Evolutionary conservation across 2,888 invertebrate genomes (phyloP).

Genomic region (Agriopis leucophaearia): DNA sequence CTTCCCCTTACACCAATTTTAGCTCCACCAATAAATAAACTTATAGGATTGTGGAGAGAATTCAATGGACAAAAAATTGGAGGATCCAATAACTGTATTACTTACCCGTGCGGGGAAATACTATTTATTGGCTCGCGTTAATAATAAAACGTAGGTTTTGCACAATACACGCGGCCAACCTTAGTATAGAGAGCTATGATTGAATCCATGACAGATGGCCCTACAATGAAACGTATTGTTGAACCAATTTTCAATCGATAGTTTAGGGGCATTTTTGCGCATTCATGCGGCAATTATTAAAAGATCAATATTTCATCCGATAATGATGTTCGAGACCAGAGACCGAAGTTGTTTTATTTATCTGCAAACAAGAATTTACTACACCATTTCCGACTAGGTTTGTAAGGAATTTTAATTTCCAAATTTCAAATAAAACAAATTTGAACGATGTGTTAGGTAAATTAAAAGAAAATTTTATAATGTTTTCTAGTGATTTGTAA

Average conservation of each 20-base stretch:
- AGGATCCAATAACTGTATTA: slow-evolving; percentile 72
- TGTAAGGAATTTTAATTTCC: too few relatives aligned
- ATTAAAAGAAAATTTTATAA: too few relatives aligned
- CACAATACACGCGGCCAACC: slow-evolving; percentile 68
- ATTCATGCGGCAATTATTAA: slow-evolving; percentile 64
- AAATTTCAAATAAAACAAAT: too few relatives aligned
- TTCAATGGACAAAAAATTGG: slow-evolving; percentile 53
- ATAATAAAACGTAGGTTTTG: slow-evolving; percentile 69
- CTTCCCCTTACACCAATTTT: slow-evolving; percentile 74
- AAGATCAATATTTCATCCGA: slow-evolving; percentile 60
- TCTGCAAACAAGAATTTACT: too few relatives aligned
- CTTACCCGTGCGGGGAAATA: slow-evolving; percentile 67
- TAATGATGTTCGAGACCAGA: slow-evolving; percentile 55
- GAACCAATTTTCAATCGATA: slow-evolving; percentile 69
- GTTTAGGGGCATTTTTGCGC: slow-evolving; percentile 76
- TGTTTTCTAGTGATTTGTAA: too few relatives aligned
- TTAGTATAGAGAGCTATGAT: slow-evolving; percentile 71
- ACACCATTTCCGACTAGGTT: too few relatives aligned
- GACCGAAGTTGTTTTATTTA: too few relatives aligned
- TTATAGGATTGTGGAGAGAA: slow-evolving; percentile 72
- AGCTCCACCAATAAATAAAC: slow-evolving; percentile 82
- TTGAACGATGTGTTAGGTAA: too few relatives aligned
- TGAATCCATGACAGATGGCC: slow-evolving; percentile 81
- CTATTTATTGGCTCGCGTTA: slow-evolving; percentile 65
- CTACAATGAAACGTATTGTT: slow-evolving; percentile 75